Percentiles rank a stretch among this genome's conserved stretches.
Conservation (phyloP, 1,140 invertebrate species). For the Camponotus vicinus region DNA sequence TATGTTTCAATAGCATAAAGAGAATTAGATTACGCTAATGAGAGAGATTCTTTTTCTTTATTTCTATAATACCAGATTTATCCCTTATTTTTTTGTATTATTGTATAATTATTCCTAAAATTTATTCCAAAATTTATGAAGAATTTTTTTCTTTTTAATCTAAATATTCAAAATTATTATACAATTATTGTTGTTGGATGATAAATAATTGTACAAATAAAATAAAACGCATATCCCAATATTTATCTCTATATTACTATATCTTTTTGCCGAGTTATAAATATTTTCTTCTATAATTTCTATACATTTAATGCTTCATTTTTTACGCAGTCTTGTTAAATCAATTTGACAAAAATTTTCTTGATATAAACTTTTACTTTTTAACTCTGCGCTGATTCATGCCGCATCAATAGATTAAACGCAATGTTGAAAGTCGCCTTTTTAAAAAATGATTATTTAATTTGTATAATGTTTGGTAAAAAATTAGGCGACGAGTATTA, state of each 20-base stretch:
- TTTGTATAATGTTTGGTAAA: conserved; percentile 47
- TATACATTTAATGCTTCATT: conserved; percentile 44
- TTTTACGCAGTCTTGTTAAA: not conserved
- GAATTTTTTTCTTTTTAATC: not conserved
- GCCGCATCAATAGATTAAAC: conserved; percentile 18
- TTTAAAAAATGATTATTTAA: conserved; percentile 15
- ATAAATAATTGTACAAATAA: conserved; percentile 17
- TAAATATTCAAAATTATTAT: conserved; percentile 6
- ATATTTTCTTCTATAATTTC: conserved; percentile 23
- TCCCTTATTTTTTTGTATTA: not conserved
- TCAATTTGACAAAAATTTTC: not conserved
- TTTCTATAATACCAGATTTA: not conserved
- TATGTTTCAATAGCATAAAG: not conserved
- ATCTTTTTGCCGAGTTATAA: conserved; percentile 7
- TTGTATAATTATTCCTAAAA: not conserved
- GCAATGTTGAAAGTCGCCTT: conserved; percentile 17
- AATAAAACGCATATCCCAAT: not conserved
- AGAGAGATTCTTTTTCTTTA: no score
- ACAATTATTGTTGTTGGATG: not conserved
- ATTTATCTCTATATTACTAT: not conserved
- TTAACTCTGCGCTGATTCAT: conserved; percentile 20
- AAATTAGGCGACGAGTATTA: conserved; percentile 23
- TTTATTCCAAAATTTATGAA: not conserved
- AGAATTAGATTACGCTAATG: no score
- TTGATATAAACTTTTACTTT: conserved; percentile 31